Conservation (phyloP, 2,888 invertebrate genomes). For the Caenorhabditis sp. region DNA sequence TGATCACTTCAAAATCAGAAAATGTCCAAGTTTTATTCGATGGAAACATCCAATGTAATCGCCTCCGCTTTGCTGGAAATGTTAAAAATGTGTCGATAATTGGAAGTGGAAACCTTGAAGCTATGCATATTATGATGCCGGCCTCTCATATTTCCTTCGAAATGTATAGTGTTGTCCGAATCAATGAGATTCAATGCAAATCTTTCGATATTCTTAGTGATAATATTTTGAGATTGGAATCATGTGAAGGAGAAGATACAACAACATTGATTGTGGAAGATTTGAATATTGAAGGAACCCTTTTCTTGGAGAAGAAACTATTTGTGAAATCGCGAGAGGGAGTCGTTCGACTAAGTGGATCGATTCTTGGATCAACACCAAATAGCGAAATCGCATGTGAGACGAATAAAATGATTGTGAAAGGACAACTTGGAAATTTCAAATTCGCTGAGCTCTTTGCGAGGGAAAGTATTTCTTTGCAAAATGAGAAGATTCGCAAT, state of each 20-base stretch:
- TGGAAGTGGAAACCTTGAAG: conserved; percentile 26
- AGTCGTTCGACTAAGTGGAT: conserved; percentile 31
- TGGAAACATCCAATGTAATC: conserved; percentile 34
- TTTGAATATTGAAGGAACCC: conserved; percentile 41
- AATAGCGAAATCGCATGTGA: conserved; percentile 48
- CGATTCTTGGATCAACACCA: conserved; percentile 42
- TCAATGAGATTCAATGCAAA: conserved; percentile 37
- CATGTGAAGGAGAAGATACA: conserved; percentile 31
- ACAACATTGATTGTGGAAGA: conserved; percentile 41
- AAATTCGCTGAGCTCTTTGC: conserved; percentile 52
- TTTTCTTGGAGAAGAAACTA: conserved; percentile 46
- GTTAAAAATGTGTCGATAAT: conserved; percentile 28
- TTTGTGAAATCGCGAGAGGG: conserved; percentile 41
- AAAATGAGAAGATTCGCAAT: conserved; percentile 35
- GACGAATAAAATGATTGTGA: conserved; percentile 27
- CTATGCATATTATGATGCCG: conserved; percentile 16
- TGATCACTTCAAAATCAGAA: conserved; percentile 31
- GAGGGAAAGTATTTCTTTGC: conserved; percentile 39
- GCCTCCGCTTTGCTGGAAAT: conserved; percentile 32
- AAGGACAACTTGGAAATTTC: conserved; percentile 47
- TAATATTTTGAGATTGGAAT: conserved; percentile 40
- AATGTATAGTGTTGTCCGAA: conserved; percentile 28
- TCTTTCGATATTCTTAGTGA: conserved; percentile 37
- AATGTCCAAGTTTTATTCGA: conserved; percentile 34
- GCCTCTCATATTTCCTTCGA: conserved; percentile 35